Conservation (phyloP, 1,140 invertebrate species). For the Hirudo medicinalis region DNA sequence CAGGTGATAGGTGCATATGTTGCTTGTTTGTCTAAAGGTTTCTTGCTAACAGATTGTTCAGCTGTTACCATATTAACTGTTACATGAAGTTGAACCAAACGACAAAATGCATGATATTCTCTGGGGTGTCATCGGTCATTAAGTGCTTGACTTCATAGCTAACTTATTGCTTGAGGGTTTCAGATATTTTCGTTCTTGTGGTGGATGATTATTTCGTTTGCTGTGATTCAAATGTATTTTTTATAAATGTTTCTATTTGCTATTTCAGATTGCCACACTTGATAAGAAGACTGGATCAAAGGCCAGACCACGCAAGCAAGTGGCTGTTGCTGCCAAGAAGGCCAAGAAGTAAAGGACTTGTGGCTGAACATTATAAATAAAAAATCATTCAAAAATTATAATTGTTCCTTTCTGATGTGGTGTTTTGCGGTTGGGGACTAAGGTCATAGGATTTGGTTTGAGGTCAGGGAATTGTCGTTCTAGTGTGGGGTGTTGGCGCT, state of each 20-base stretch:
- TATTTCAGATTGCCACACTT: constrained; percentile 13
- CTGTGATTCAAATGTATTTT: neutral
- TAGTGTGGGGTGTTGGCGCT: too few relatives aligned
- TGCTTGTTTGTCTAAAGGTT: too few relatives aligned
- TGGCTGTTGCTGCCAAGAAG: constrained; percentile 8
- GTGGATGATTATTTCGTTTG: neutral
- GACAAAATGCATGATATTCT: neutral
- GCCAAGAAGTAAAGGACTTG: constrained; percentile 11
- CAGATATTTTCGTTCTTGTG: neutral
- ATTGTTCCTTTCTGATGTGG: neutral
- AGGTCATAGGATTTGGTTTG: too few relatives aligned
- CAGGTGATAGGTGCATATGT: too few relatives aligned
- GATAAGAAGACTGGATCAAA: constrained; percentile 11
- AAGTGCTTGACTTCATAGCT: neutral
- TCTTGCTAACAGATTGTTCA: too few relatives aligned
- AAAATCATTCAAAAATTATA: neutral
- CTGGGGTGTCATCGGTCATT: neutral
- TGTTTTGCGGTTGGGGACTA: neutral
- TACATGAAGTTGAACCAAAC: neutral
- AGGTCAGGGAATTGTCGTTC: too few relatives aligned
- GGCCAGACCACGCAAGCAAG: constrained; percentile 15
- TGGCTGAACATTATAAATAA: neutral
- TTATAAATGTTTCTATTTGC: too few relatives aligned
- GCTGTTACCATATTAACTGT: too few relatives aligned
- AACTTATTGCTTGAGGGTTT: neutral